A percentile compares a stretch with the other conserved stretches of the same genome.
phyloP scores from a whole-genome alignment of 2,797 vertebrate genomes.

The Cyprinodon diabolis region DNA sequence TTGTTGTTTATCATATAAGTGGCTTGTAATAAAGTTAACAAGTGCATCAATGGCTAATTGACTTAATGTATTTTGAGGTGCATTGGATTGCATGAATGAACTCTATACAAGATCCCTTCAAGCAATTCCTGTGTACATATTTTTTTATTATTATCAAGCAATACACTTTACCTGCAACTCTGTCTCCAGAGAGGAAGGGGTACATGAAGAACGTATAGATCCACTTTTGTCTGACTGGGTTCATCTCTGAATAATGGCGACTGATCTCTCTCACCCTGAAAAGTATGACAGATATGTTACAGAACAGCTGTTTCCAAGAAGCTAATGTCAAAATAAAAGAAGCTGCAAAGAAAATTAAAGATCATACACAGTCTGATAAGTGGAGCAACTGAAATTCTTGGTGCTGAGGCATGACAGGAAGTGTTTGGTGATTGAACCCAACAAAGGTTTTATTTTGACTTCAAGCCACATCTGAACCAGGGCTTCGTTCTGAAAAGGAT shows the following conservation, averaged over 20 bases:
- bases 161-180: constrained; percentile 64
- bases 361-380: constrained; percentile 78
- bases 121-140: no score
- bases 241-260: constrained; percentile 72
- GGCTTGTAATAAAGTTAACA: no score
- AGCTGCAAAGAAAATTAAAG: not conserved
- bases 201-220: constrained; percentile 83
- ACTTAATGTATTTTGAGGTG: no score
- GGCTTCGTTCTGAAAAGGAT: constrained; percentile 69
- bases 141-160: not conserved
- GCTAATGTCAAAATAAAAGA: not conserved
- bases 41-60: no score
- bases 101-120: no score
- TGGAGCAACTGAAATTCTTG: constrained; percentile 80
- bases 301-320: not conserved
- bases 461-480: constrained; percentile 78
- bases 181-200: constrained; percentile 78
- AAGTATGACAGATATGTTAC: constrained; percentile 7
- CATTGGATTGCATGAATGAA: no score
- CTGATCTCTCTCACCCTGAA: constrained; percentile 78
- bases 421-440: constrained; percentile 71
- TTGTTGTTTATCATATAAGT: no score
- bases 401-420: constrained; percentile 80
- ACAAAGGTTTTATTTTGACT: constrained; percentile 75
- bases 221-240: constrained; percentile 73